Evolutionary conservation across 92 coral and sea anemone species (phyloP), one percentile per base, ranked within the genome.

Genomic region (Umimayanthus kanabou): DNA sequence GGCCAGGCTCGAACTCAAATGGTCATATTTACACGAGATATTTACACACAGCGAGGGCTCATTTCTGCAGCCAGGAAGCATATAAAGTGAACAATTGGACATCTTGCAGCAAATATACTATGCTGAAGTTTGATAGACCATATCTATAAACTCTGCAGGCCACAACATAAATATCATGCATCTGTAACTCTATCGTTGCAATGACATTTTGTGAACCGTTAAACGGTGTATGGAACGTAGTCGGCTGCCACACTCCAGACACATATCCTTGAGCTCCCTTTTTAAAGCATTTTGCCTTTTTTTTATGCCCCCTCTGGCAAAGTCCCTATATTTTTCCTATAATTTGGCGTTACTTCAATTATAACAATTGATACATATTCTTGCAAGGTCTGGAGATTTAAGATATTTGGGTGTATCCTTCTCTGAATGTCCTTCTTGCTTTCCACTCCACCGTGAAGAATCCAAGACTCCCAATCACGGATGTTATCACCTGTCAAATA

Each of bases 371-470:
- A 80, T 18, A 16, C 42, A 53, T 80, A 37, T 28, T 28, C 22
- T 16, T 73, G 40, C 47, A 39, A 74, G 49, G 77, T 73, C 4
- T 39, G n/a, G 65, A 33, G 14, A 8, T 69, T 69, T 43, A 83
- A 15, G 66, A 42, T 69, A 83, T 83, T 70, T 22, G 78, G n/a
- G 66, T 20, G 37, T 83, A 83, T 69, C 87, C 87, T 25, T 43
- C 78, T 1, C 65, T 83, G 66, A 43, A 70, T 23, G 2, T 45
- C 50, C 65, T 14, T 83, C 78, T 83, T 15, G 87, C 77, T 83
- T 83, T 83, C 87, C 87, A 83, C 55, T 83, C 87, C 22, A 83
- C 87, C 15, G 49, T 67, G 26, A 83, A 69, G 77, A 83, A 83
- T 83, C 87, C 87, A 83, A 69, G 78, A 30, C 87, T 45, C 10